Base-by-base conservation (phyloP, 2,888 invertebrate species). In the Lacanobia wlatinum region DNA sequence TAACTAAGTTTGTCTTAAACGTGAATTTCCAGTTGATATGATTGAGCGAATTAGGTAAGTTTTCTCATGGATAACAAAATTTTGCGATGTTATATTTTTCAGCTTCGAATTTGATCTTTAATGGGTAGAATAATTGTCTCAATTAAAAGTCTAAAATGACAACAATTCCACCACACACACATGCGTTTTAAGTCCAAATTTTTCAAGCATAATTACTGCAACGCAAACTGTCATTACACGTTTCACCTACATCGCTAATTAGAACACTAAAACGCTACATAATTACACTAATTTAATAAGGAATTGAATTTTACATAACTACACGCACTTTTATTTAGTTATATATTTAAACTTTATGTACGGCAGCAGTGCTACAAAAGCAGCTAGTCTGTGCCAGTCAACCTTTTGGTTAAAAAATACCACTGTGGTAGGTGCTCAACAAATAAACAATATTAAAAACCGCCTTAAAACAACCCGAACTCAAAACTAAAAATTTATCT, bases 231-330 rank as follows among this genome's bases (percentile, higher is more conserved):
- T 55, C 66, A 61, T 83, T 83, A 78, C 53, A 67, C 38, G 62
- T 63, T 52, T 38, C 50, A 77, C 46, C 18, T 40, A 66, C 50
- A 34, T 14, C 61, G 12, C 18, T 78, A 65, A 78, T 83, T 50
- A 63, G n/a, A 28, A 65, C 67, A 46, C 61, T 72, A 50, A 46
- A 76, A 53, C 38, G 23, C 40, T 50, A 21, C 43, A 50, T 50
- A 60, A 78, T 61, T 48, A 64, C 43, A 53, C 46, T 43, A 63
- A 70, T 82, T 64, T n/a, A 58, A 40, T 65, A 65, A 81, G 53
- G 8, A 59, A 43, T 62, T 23, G 46, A 38, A 38, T 18, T 46
- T 46, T 12, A 53, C 46, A 67, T 46, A 63, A 21, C 48, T 38
- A 28, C 50, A 59, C 12, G 50, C 34, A 28, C n/a, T 18, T 66